Base-by-base conservation (phyloP, 1,140 invertebrate genomes). In the Dendrolimus kikuchii region DNA sequence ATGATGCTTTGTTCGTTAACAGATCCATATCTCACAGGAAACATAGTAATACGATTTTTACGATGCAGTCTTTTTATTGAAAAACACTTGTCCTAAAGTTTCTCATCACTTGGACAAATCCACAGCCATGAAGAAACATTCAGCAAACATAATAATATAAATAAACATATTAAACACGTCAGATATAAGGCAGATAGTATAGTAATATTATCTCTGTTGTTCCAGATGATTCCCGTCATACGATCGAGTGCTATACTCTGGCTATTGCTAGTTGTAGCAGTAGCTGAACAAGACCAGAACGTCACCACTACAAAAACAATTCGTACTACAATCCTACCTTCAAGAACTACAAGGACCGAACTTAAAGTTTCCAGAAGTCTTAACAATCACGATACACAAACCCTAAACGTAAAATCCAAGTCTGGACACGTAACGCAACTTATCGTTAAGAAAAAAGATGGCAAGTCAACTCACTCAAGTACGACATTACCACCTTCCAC, bases 311-410 rank as follows among this genome's bases (percentile, higher is more conserved):
- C 73, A 8, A 83, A 84, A 56, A 67, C 77, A 23, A 71, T 86
- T 7, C 71, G 83, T 44, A 86, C 83, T 37, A 86, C 83, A 8
- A 77, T 86, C 46, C 63, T 87, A 39, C 82, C 82, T 8, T 82
- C 87, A 40, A 63, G 77, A 53, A 88, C 84, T 7, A 90, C 93
- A 4, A 89, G 93, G 48, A 95, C 94, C 4, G 90, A 93, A 68
- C 77, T 95, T 1, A 93, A 94, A 74, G 93, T 95, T 4, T 91
- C 93, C 0, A 89, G 93, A 61, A 94, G 92, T 75, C 81, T 95
- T 2, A 91, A 93, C 77, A 93, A 93, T 3, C 91, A 92, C 5
- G 90, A 92, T 45, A 94, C 91, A 36, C 91, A 94, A 66, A 93
- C 93, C 6, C 71, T 95, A 6, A 93, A 92, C 68, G 92, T 95